These are phyloP conservation scores for Lepidochrysops patricia DNA, from an alignment of 2,888 invertebrate genomes.

Conservation along the genomic window DNA sequence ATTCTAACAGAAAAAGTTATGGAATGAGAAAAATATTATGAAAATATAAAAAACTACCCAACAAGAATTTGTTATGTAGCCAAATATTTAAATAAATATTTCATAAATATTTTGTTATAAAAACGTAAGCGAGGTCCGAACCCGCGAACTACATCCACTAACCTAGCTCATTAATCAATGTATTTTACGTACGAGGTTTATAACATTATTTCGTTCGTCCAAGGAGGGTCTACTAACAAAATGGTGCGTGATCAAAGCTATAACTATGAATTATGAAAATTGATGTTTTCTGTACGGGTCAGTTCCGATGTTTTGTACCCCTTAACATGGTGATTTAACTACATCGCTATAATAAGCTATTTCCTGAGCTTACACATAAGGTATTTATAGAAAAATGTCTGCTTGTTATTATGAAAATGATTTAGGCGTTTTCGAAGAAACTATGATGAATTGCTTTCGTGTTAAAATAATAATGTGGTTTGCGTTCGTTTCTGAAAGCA, in stretches of 20 bases:
- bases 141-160: not conserved
- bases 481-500: too few relatives aligned
- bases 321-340: slow-evolving; percentile 5
- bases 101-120: too few relatives aligned
- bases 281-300: slow-evolving; percentile 5
- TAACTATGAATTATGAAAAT: slow-evolving; percentile 8
- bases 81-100: not conserved
- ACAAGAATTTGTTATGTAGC: too few relatives aligned
- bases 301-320: slow-evolving; percentile 12
- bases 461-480: too few relatives aligned
- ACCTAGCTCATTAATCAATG: not conserved
- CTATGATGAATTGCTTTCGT: not conserved
- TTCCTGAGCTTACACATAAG: not conserved
- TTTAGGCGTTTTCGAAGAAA: not conserved
- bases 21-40: not conserved
- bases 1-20: too few relatives aligned
- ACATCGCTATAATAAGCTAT: slow-evolving; percentile 1
- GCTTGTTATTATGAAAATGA: not conserved
- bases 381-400: not conserved
- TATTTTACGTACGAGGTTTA: not conserved
- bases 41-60: too few relatives aligned
- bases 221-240: not conserved
- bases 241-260: slow-evolving; percentile 9
- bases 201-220: not conserved
- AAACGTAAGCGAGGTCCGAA: not conserved